Conservation (phyloP, 2,113 vertebrate species). For the Nesogale talazaci region DNA sequence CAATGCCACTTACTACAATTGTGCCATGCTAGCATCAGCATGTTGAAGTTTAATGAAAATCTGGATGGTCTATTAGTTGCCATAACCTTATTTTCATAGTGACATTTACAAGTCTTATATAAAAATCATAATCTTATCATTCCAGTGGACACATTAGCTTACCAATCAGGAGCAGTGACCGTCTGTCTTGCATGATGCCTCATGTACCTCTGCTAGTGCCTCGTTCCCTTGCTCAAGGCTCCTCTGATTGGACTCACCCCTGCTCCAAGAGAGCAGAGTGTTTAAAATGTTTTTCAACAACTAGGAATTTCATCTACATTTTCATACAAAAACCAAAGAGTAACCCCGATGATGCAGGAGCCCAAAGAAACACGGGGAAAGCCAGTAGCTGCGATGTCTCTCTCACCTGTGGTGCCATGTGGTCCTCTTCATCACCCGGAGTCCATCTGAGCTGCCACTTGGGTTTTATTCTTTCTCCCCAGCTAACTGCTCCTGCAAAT, state of each 20-base stretch:
- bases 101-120: conserved; percentile 47
- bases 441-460: background rate
- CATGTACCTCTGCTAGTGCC: background rate
- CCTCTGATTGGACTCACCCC: background rate
- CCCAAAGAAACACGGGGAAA: background rate
- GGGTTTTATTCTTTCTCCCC: background rate
- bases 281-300: conserved; percentile 7
- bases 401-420: background rate
- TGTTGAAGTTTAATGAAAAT: background rate
- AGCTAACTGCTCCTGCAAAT: background rate
- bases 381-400: background rate
- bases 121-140: conserved; percentile 56
- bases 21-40: background rate
- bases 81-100: conserved; percentile 44
- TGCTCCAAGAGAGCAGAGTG: background rate
- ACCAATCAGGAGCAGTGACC: background rate
- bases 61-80: background rate
- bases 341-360: background rate
- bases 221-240: conserved; percentile 13
- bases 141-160: conserved; percentile 50
- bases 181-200: background rate
- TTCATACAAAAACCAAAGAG: background rate
- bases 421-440: background rate
- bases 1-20: conserved; percentile 25
- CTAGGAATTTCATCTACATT: background rate